Evolutionary conservation across 37 sponge, comb jelly and placozoan genomes (phyloP).

Genomic region (Petrosia ficiformis): DNA sequence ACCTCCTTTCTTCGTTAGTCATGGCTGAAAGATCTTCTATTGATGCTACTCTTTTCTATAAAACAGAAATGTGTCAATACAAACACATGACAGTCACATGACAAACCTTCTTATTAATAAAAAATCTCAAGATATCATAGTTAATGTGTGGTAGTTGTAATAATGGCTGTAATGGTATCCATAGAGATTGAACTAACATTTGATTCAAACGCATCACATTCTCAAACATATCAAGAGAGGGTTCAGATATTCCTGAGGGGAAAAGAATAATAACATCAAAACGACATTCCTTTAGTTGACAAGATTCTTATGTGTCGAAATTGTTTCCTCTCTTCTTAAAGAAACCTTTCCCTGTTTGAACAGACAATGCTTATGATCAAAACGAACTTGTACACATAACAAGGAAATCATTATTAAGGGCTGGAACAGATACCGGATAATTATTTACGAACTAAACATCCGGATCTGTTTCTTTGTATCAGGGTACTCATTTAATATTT

Average conservation of each 20-base stretch:
- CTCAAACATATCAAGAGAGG: slow-evolving; percentile 79
- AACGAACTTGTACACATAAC: too few relatives aligned
- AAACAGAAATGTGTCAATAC: neutral
- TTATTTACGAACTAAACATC: too few relatives aligned
- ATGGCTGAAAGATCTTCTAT: slow-evolving; percentile 58
- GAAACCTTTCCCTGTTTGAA: too few relatives aligned
- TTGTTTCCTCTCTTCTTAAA: neutral
- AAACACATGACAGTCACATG: too few relatives aligned
- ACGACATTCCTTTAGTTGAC: too few relatives aligned
- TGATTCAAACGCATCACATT: slow-evolving; percentile 73
- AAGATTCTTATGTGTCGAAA: too few relatives aligned
- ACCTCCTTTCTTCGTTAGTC: slow-evolving; percentile 48
- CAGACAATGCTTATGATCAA: too few relatives aligned
- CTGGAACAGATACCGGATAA: too few relatives aligned
- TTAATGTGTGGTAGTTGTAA: slow-evolving; percentile 87
- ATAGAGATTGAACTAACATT: slow-evolving; percentile 79
- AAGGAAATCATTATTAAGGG: too few relatives aligned
- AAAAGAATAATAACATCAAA: neutral
- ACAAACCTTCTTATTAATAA: slow-evolving; percentile 32
- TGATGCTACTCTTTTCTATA: slow-evolving; percentile 32
- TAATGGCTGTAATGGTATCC: slow-evolving; percentile 52
- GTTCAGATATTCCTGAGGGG: slow-evolving; percentile 18
- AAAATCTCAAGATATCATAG: slow-evolving; percentile 64
- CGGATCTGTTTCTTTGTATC: too few relatives aligned
- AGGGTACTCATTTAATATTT: too few relatives aligned